These are phyloP conservation scores for Drosophila neutralis DNA, from an alignment of 2,888 invertebrate genomes.

Conservation along the genomic window DNA sequence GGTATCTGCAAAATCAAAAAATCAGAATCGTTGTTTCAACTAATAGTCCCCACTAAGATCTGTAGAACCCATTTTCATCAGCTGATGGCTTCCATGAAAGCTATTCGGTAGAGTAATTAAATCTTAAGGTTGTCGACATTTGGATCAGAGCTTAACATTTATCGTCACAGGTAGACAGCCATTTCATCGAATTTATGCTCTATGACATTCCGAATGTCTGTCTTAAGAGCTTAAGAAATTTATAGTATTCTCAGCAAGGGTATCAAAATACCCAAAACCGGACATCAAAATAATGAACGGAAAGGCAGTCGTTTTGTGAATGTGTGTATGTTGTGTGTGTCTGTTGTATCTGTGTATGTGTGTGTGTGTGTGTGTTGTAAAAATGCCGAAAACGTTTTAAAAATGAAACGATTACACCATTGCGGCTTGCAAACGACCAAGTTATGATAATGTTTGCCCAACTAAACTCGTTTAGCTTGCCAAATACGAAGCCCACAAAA, in stretches of 20 bases:
- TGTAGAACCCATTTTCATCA: neutral
- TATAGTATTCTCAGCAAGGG: slow-evolving; percentile 3
- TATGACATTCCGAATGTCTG: neutral
- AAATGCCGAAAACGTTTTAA: slow-evolving; percentile 78
- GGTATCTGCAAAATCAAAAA: accelerated
- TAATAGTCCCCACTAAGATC: neutral
- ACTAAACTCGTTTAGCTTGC: slow-evolving; percentile 79
- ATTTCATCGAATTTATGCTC: neutral
- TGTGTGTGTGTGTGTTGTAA: slow-evolving; percentile 41
- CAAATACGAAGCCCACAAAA: slow-evolving; percentile 62
- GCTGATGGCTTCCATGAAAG: neutral
- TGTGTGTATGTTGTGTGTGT: slow-evolving; percentile 1
- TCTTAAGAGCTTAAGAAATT: neutral
- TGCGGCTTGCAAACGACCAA: slow-evolving; percentile 81
- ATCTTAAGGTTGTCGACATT: neutral
- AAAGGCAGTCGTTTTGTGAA: slow-evolving; percentile 57
- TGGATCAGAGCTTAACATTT: neutral
- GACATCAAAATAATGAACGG: slow-evolving; percentile 76
- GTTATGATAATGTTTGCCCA: slow-evolving; percentile 81
- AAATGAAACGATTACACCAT: slow-evolving; percentile 80
- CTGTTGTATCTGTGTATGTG: slow-evolving; percentile 7
- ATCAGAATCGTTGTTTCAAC: neutral
- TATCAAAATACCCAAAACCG: slow-evolving; percentile 37
- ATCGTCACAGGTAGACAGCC: neutral
- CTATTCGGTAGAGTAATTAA: neutral